Percentiles rank a stretch among this genome's conserved stretches.
Evolutionary conservation across 2,888 invertebrate species (phyloP).

Genomic region (Macaria notata): DNA sequence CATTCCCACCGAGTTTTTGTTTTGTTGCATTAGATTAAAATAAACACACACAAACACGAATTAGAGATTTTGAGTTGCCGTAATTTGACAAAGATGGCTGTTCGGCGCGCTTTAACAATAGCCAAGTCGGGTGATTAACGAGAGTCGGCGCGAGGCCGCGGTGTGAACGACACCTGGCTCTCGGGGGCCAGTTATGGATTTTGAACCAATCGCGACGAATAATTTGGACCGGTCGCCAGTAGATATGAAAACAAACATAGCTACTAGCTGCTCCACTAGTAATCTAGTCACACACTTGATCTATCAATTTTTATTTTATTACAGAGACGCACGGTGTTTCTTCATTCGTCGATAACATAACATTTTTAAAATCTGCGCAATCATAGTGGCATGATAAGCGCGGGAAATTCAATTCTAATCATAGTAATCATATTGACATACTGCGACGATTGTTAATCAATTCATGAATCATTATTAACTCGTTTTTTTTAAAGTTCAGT

Average conservation of each 20-base stretch:
- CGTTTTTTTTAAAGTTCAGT: no score
- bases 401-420: conserved; percentile 13
- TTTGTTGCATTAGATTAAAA: conserved; percentile 60
- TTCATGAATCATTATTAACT: no score
- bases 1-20: conserved; percentile 63
- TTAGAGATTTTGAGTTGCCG: conserved; percentile 66
- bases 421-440: no score
- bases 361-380: conserved; percentile 27
- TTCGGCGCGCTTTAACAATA: conserved; percentile 79
- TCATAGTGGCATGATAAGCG: conserved; percentile 23
- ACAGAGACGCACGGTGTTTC: conserved; percentile 13
- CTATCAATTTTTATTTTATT: conserved; percentile 4
- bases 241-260: conserved; percentile 59
- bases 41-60: conserved; percentile 38
- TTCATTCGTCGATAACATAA: conserved; percentile 21
- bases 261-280: conserved; percentile 56
- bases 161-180: conserved; percentile 83
- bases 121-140: conserved; percentile 81
- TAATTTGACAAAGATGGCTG: conserved; percentile 82
- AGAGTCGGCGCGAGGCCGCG: conserved; percentile 82
- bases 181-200: conserved; percentile 82
- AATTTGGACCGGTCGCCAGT: conserved; percentile 74
- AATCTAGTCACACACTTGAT: conserved; percentile 13
- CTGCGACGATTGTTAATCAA: no score
- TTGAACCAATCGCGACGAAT: conserved; percentile 81